phyloP scores from a whole-genome alignment of 2,113 vertebrate species.

The Solea solea region DNA sequence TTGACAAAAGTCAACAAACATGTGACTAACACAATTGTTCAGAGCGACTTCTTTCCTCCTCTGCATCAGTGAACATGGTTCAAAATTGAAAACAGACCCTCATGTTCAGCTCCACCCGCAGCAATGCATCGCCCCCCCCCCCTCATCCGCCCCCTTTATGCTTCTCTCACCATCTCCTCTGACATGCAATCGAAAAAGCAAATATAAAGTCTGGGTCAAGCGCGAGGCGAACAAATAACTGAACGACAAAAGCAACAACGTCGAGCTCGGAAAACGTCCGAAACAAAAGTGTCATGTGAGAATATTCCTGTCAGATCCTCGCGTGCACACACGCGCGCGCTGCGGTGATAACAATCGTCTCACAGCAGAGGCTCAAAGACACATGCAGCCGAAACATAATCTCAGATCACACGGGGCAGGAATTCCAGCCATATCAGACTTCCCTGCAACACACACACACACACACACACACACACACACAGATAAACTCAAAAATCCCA shows the following conservation, averaged over 20 bases:
- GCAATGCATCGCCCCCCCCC: slow-evolving; percentile 32
- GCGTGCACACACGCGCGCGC: slow-evolving; percentile 11
- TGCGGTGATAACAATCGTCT: slow-evolving; percentile 46
- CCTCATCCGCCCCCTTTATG: slow-evolving; percentile 11
- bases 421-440: slow-evolving; percentile 38
- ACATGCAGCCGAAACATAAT: slow-evolving; percentile 55
- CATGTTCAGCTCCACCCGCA: slow-evolving; percentile 61
- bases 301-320: slow-evolving; percentile 16
- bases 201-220: slow-evolving; percentile 55
- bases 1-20: slow-evolving; percentile 47
- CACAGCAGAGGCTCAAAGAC: slow-evolving; percentile 33
- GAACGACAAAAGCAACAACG: not conserved
- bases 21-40: slow-evolving; percentile 39
- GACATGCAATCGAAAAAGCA: slow-evolving; percentile 55
- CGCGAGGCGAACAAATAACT: slow-evolving; percentile 34
- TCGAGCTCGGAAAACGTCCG: not conserved
- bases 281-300: slow-evolving; percentile 3
- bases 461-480: not conserved
- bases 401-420: slow-evolving; percentile 32
- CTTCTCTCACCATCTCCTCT: slow-evolving; percentile 34
- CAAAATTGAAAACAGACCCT: slow-evolving; percentile 81
- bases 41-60: slow-evolving; percentile 26
- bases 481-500: slow-evolving; percentile 15
- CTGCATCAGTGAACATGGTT: slow-evolving; percentile 63
- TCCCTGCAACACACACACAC: slow-evolving; percentile 3